These are phyloP conservation scores for Drosophila setosimentum DNA, from an alignment of 2,888 invertebrate genomes.

Conservation along the genomic window DNA sequence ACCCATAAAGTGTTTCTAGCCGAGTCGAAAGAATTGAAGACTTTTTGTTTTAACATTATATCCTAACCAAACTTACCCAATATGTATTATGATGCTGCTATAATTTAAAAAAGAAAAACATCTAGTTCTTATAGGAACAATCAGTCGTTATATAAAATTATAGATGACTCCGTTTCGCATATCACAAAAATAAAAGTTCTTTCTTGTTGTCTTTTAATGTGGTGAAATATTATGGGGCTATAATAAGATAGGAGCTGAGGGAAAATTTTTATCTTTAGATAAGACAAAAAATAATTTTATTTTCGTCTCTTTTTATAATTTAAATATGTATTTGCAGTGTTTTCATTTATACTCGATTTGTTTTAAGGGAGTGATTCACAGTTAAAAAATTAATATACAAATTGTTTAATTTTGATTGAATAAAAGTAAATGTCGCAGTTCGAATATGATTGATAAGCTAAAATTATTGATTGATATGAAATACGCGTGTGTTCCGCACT, in stretches of 20 bases:
- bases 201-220: not conserved
- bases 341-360: not conserved
- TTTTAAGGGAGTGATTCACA: not conserved
- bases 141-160: not conserved
- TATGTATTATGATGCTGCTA: not conserved
- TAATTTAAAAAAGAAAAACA: not conserved
- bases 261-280: not conserved
- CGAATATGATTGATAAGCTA: slow-evolving; percentile 1
- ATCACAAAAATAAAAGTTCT: not conserved
- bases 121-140: not conserved
- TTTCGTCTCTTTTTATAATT: not conserved
- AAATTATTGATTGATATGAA: slow-evolving; percentile 1
- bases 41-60: not conserved
- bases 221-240: not conserved
- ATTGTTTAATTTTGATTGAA: not conserved
- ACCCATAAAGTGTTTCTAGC: not conserved
- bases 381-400: not conserved
- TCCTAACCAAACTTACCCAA: not conserved
- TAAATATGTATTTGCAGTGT: not conserved
- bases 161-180: not conserved
- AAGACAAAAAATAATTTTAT: not conserved
- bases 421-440: not conserved
- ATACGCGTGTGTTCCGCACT: not conserved
- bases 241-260: not conserved
- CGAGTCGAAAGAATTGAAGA: not conserved